Percentiles rank a stretch among this genome's conserved stretches.
Evolutionary conservation across 1,140 invertebrate genomes (phyloP).

Genomic region (Drosophila athabasca): DNA sequence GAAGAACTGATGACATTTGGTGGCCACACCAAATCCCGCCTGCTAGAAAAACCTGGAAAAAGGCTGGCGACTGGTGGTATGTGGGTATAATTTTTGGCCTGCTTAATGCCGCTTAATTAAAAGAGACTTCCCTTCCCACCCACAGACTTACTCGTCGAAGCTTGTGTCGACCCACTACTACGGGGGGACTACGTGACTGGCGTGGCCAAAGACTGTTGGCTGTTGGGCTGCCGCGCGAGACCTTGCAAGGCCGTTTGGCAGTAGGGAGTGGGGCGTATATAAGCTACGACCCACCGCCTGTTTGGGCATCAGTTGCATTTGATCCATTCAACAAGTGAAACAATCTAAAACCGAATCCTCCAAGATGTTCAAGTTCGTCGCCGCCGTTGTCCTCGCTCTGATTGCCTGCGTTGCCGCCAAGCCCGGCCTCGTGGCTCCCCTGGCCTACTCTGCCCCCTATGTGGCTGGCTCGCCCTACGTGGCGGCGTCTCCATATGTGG

Average conservation of each 20-base stretch:
- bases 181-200: slow-evolving; percentile 44
- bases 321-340: slow-evolving; percentile 48
- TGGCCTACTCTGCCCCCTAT: slow-evolving; percentile 68
- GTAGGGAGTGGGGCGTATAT: slow-evolving; percentile 24
- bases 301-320: slow-evolving; percentile 68
- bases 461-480: slow-evolving; percentile 61
- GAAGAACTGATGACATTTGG: no score
- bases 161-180: slow-evolving; percentile 22
- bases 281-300: slow-evolving; percentile 15
- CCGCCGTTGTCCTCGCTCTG: slow-evolving; percentile 65
- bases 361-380: slow-evolving; percentile 80
- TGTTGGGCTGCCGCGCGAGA: neutral
- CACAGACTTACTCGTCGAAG: slow-evolving; percentile 5
- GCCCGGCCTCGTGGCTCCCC: slow-evolving; percentile 73
- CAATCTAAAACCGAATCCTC: slow-evolving; percentile 26
- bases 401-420: slow-evolving; percentile 69
- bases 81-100: neutral
- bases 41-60: no score
- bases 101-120: slow-evolving; percentile 23
- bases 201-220: slow-evolving; percentile 14
- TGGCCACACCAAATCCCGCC: no score
- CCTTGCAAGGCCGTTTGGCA: slow-evolving; percentile 50
- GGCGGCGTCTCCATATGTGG: slow-evolving; percentile 60
- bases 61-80: no score
- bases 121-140: neutral